Base-by-base conservation (phyloP, 2,113 vertebrate genomes). In the Damaliscus lunatus region DNA sequence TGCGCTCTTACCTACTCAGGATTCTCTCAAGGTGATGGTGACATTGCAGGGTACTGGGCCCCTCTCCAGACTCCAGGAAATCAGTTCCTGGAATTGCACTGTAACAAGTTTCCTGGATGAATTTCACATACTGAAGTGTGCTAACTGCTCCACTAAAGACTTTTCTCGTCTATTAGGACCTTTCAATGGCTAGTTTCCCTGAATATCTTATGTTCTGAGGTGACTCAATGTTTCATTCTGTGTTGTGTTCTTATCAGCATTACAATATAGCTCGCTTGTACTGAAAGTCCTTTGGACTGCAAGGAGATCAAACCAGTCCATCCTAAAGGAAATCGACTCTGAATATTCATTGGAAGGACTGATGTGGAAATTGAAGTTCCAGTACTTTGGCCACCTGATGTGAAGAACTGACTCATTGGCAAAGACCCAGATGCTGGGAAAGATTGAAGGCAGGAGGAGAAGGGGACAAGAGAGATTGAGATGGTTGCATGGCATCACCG, bases 201-300 rank as follows among this genome's bases (percentile, higher is more conserved):
- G 27, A 83, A n/a, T 27, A 16, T 23, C 8, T 40, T 29, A 15
- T 59, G 40, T 57, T 91, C 94, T 71, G 57, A 10, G 10, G 46
- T 23, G 50, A 53, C 16, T 83, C 25, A 80, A 50, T 85, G 50
- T 92, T 93, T 40, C n/a, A 60, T 60, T 46, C 82, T 82, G 57
- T 82, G 86, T 67, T 59, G 16, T 81, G 31, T 85, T 96, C n/a
- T 52, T 21, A 77, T 77, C 40, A 88, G 40, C 40, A 64, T 86
- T 88, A 74, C 67, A 74, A 60, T 46, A 59, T 7, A 90, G n/a
- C 19, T 74, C 31, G 9, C 64, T 21, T n/a, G 33, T 33, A n/a
- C 64, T 67, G 64, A n/a, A 17, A 67, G 64, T 67, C 67, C 19
- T 25, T 23, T 13, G 21, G 21, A 74, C 36, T 23, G 67, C 21